These are phyloP conservation scores for Hemicordylus capensis DNA, from an alignment of 2,113 vertebrate genomes.

Conservation along the genomic window DNA sequence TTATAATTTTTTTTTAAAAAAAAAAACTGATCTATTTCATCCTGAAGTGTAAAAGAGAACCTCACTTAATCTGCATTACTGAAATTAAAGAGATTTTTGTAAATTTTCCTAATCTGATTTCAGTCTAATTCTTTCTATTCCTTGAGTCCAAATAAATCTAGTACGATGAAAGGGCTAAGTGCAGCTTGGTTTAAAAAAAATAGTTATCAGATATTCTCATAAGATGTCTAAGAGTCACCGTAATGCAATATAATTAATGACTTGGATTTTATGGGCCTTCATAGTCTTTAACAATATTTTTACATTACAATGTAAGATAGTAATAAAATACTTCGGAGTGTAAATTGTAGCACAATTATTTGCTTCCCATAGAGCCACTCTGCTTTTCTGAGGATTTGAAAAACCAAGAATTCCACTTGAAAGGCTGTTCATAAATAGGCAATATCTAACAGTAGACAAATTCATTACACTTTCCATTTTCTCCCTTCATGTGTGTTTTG, in stretches of 20 bases:
- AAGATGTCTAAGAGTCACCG: conserved; percentile 45
- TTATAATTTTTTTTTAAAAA: conserved; percentile 13
- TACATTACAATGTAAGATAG: conserved; percentile 26
- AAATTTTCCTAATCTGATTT: conserved; percentile 12
- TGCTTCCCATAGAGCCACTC: conserved; percentile 1
- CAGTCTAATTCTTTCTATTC: conserved; percentile 41
- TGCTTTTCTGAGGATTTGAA: neutral
- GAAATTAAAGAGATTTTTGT: conserved; percentile 8
- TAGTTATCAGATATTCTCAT: conserved; percentile 52
- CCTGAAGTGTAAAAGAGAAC: conserved; percentile 33
- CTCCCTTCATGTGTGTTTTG: neutral
- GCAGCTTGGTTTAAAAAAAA: conserved; percentile 40
- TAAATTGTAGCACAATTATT: conserved; percentile 21
- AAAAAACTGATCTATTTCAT: too few species aligned
- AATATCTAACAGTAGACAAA: neutral
- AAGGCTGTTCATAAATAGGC: neutral
- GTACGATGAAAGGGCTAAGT: neutral
- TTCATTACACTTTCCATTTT: neutral
- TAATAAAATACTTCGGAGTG: conserved; percentile 33
- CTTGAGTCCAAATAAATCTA: neutral
- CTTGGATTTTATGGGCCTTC: conserved; percentile 48
- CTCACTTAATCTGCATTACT: neutral
- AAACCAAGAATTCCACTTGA: neutral
- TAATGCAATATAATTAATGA: conserved; percentile 59
- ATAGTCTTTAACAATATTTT: conserved; percentile 46